Percentiles rank a stretch among this genome's conserved stretches.
Evolutionary conservation across 2,888 invertebrate genomes (phyloP).

Genomic region (Dicranocentrus wangi): DNA sequence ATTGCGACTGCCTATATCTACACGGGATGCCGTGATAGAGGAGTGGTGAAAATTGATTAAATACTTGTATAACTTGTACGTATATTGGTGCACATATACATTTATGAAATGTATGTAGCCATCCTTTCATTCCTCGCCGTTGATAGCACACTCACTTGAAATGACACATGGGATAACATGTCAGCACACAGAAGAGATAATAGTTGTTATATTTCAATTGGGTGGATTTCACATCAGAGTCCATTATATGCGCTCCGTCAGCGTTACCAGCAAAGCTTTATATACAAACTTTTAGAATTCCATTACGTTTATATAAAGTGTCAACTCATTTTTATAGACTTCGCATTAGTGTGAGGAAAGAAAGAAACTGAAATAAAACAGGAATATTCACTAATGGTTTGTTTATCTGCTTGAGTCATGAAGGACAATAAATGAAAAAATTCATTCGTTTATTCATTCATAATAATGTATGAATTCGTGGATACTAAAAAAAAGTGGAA

Average conservation of each 20-base stretch:
- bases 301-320: constrained; percentile 35
- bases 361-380: neutral
- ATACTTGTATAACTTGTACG: constrained; percentile 35
- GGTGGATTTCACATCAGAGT: constrained; percentile 11
- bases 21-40: constrained; percentile 8
- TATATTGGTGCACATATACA: constrained; percentile 20
- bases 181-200: constrained; percentile 33
- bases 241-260: no score
- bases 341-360: constrained; percentile 26
- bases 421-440: no score
- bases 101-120: constrained; percentile 17
- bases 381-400: neutral
- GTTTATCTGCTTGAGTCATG: constrained; percentile 1
- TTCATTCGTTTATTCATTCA: constrained; percentile 29
- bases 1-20: neutral
- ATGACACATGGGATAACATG: constrained; percentile 1
- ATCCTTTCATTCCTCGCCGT: neutral
- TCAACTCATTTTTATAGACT: constrained; percentile 53
- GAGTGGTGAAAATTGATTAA: constrained; percentile 53
- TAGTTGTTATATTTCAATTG: constrained; percentile 28
- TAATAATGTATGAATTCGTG: neutral
- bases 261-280: no score
- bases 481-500: no score
- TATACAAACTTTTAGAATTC: constrained; percentile 2
- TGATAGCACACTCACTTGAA: neutral